A percentile compares a stretch with the other conserved stretches of the same genome.
Evolutionary conservation across 2,113 vertebrate genomes (phyloP).

Genomic region (Heterotis niloticus): DNA sequence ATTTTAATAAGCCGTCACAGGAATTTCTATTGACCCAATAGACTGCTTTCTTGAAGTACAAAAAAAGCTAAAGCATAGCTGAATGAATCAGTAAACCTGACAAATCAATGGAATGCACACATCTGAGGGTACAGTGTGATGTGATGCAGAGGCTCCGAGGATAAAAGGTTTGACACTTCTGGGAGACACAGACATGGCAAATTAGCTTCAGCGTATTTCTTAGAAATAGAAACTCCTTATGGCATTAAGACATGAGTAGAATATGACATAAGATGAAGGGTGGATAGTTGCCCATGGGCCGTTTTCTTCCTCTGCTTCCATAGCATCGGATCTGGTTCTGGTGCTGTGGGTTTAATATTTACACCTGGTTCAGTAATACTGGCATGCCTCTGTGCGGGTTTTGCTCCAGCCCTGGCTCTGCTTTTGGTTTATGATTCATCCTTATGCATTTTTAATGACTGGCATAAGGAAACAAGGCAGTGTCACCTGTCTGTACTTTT

Average conservation of each 20-base stretch:
- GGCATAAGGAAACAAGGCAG: neutral
- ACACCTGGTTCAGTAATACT: neutral
- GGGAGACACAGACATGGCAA: neutral
- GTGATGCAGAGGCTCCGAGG: neutral
- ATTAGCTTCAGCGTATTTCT: conserved; percentile 2
- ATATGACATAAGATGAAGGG: neutral
- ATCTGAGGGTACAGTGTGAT: neutral
- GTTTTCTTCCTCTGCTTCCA: neutral
- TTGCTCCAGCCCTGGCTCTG: neutral
- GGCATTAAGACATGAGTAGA: neutral
- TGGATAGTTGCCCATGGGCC: neutral
- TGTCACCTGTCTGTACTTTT: neutral
- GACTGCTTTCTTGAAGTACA: neutral
- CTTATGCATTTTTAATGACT: neutral
- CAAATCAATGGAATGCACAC: neutral
- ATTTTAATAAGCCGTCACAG: conserved; percentile 20
- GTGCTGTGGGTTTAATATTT: neutral
- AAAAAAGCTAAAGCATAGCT: neutral
- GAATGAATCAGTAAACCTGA: neutral
- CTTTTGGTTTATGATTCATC: neutral
- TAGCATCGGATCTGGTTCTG: neutral
- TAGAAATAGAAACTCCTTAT: conserved; percentile 11
- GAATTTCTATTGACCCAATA: conserved; percentile 3
- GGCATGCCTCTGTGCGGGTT: neutral
- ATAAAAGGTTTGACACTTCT: neutral